A percentile compares a stretch with the other conserved stretches of the same genome.
Conservation (phyloP, 2,113 vertebrate species). For the Myxocyprinus asiaticus region DNA sequence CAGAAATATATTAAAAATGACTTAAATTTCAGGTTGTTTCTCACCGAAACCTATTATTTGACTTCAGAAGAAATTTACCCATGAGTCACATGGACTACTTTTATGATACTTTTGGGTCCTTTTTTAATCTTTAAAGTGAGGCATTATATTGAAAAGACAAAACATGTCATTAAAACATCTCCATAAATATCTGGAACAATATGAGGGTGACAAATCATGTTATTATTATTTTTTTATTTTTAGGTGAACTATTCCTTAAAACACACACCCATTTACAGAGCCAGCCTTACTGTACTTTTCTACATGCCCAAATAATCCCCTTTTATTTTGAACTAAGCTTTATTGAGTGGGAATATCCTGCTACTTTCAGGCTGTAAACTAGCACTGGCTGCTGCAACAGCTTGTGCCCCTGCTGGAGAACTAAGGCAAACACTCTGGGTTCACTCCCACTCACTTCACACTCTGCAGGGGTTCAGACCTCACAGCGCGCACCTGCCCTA, state of each 20-base stretch:
- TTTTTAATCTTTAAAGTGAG: too few relatives aligned
- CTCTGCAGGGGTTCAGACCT: constrained; percentile 47
- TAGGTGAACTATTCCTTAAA: background rate
- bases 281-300: background rate
- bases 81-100: too few relatives aligned
- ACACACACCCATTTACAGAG: background rate
- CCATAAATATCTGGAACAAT: too few relatives aligned
- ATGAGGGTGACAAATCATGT: too few relatives aligned
- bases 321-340: background rate
- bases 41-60: too few relatives aligned
- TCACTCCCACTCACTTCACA: constrained; percentile 50
- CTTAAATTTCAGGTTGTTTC: too few relatives aligned
- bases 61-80: too few relatives aligned
- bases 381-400: constrained; percentile 45
- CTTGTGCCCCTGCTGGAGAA: constrained; percentile 54
- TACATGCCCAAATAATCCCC: background rate
- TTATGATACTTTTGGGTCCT: too few relatives aligned
- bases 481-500: constrained; percentile 44
- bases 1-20: too few relatives aligned
- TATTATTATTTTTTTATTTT: background rate
- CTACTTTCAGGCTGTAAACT: constrained; percentile 35
- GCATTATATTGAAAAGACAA: too few relatives aligned
- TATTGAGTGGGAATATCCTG: constrained; percentile 34
- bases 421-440: constrained; percentile 23
- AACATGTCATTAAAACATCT: too few relatives aligned